Evolutionary conservation across 2,888 invertebrate genomes (phyloP).

Genomic region (Nomada fucata): DNA sequence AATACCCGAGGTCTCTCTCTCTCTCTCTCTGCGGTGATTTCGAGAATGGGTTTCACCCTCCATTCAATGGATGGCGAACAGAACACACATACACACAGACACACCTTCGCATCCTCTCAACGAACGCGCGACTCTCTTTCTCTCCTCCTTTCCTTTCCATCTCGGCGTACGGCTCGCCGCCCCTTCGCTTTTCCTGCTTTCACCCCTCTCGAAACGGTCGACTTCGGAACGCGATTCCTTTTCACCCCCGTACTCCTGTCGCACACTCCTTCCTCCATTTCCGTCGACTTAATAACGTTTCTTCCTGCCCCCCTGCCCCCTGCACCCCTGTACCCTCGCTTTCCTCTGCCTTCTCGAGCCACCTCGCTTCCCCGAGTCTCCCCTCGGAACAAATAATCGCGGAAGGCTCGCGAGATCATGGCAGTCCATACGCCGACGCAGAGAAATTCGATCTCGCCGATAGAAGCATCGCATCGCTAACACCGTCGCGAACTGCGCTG

Average conservation of each 20-base stretch:
- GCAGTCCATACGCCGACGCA: no score
- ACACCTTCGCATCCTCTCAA: constrained; percentile 55
- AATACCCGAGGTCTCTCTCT: constrained; percentile 63
- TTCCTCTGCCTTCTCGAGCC: no score
- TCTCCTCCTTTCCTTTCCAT: neutral
- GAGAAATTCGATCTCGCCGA: no score
- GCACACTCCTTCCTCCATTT: constrained; percentile 8
- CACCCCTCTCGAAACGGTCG: constrained; percentile 59
- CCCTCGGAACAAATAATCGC: no score
- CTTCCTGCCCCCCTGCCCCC: constrained; percentile 22
- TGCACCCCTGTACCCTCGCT: neutral
- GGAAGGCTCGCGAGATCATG: no score
- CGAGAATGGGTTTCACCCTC: constrained; percentile 66
- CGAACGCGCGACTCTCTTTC: constrained; percentile 44
- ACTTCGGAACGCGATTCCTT: constrained; percentile 67
- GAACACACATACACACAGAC: constrained; percentile 65
- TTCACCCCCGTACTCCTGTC: constrained; percentile 61
- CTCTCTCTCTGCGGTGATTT: constrained; percentile 40
- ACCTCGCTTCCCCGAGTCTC: no score
- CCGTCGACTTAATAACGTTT: constrained; percentile 46
- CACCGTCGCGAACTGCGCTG: no score
- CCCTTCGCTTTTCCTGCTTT: neutral
- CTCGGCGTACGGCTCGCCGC: neutral
- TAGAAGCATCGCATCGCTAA: no score
- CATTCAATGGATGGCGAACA: constrained; percentile 76